Evolutionary conservation across 2,113 vertebrate genomes (phyloP).

Genomic region (Callocephalon fimbriatum): DNA sequence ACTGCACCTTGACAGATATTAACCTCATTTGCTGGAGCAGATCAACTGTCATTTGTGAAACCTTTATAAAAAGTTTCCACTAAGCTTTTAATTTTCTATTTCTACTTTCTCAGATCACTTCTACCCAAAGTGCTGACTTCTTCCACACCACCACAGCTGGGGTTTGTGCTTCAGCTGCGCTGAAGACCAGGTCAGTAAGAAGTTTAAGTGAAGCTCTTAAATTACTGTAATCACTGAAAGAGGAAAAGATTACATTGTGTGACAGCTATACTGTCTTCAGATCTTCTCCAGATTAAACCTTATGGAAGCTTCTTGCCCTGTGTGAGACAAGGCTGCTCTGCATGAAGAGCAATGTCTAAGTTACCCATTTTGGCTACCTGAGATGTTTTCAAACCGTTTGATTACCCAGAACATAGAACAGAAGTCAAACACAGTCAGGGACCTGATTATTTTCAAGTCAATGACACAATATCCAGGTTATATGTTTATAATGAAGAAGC

Average conservation of each 20-base stretch:
- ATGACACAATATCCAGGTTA: too few species aligned
- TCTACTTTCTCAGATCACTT: background rate
- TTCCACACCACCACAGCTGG: background rate
- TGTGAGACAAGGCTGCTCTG: background rate
- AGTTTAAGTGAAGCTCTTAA: background rate
- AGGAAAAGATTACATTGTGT: background rate
- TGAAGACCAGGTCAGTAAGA: background rate
- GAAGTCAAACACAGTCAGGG: background rate
- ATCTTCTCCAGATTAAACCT: background rate
- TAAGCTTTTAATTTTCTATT: background rate
- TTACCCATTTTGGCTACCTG: background rate
- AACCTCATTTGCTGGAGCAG: background rate
- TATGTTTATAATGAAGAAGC: background rate
- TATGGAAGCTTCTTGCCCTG: background rate
- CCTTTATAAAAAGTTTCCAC: background rate
- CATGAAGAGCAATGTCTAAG: background rate
- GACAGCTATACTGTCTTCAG: background rate
- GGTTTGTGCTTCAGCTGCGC: background rate
- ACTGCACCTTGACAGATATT: background rate
- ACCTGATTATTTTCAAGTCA: background rate
- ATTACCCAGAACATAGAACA: background rate
- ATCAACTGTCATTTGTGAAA: background rate
- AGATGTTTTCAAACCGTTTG: background rate
- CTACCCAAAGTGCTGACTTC: background rate
- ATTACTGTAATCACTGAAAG: background rate